Evolutionary conservation across 2,888 invertebrate species (phyloP), one percentile per base, ranked within the genome.

Genomic region (Autographa pulchrina): DNA sequence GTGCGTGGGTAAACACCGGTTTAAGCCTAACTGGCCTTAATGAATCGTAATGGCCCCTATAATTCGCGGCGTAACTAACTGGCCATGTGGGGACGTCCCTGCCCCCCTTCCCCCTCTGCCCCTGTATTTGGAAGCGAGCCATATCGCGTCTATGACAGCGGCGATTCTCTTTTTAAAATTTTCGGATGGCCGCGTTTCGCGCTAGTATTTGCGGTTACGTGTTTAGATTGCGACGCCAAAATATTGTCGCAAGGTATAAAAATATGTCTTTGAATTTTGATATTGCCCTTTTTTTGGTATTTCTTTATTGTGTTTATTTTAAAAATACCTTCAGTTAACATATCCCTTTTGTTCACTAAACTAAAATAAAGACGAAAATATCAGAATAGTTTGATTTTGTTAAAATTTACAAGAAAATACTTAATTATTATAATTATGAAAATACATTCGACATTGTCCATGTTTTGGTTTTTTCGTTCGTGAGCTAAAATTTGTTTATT

Each of bases 11-110:
- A 96, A 96, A 96, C 95, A 96, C 95, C 94, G 93, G 94, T 95
- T 96, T 95, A 96, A 96, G 96, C 96, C 96, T 96, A 96, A 96
- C 96, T 95, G 96, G 96, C 96, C 95, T 96, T 96, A 96, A 96
- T 96, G 96, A 96, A 96, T 96, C 96, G 96, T 96, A 96, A 96
- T 96, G 96, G 96, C 95, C 96, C 95, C 96, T 96, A 96, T 96
- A 96, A 96, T 96, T 96, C 96, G 96, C 95, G 95, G 96, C 96
- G 96, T 96, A 96, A 96, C 96, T 96, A 96, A 96, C 96, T 95
- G 95, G 93, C 94, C 95, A 92, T 94, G 93, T 93, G 95, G 94
- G 94, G 94, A 89, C 91, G 86, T 78, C 74, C 65, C 43, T 73
- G 79, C 35, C 65, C 76, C 87, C 63, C 76, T 71, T 76, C 75